These are phyloP conservation scores for Edolisoma coerulescens DNA, from an alignment of 2,113 vertebrate species.

Conservation along the genomic window DNA sequence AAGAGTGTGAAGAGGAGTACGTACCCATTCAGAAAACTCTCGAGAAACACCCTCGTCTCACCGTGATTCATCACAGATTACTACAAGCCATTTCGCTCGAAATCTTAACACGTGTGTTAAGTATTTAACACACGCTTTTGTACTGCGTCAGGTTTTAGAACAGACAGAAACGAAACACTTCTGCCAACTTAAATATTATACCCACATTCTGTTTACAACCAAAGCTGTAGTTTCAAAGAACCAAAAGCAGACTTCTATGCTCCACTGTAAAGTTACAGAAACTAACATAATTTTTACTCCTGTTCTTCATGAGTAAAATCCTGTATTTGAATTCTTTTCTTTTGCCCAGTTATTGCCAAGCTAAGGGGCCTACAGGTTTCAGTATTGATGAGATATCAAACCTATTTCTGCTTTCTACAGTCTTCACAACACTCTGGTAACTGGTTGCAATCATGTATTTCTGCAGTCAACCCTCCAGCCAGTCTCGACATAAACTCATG, in stretches of 20 bases:
- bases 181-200: not conserved
- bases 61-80: not conserved
- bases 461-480: not conserved
- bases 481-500: not conserved
- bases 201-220: too few species aligned
- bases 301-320: not conserved
- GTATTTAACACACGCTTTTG: not conserved
- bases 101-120: not conserved
- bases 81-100: not conserved
- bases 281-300: not conserved
- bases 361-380: not conserved
- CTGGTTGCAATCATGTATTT: rapidly evolving
- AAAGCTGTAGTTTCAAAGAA: not conserved
- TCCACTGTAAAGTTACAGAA: not conserved
- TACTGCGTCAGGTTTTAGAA: not conserved
- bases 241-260: not conserved
- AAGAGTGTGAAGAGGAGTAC: not conserved
- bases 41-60: not conserved
- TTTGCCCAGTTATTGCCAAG: not conserved
- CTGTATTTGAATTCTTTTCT: rapidly evolving
- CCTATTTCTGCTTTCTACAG: not conserved
- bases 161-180: not conserved
- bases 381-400: not conserved
- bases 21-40: not conserved
- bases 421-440: not conserved